Evolutionary conservation across 2,113 vertebrate species (phyloP).

Genomic region (Tachysurus vachellii): DNA sequence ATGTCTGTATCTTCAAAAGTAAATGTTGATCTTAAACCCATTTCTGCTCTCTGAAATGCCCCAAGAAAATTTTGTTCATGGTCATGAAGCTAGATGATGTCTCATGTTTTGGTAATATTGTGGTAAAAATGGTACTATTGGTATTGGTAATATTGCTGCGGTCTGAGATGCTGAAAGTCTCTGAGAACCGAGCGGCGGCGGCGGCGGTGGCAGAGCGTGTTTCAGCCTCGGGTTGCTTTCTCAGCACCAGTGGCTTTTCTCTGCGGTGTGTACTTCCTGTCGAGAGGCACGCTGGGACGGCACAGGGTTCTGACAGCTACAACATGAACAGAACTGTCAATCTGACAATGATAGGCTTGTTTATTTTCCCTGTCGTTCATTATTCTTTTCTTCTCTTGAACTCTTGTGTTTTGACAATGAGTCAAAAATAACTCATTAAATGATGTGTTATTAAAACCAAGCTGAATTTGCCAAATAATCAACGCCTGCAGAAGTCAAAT

Average conservation of each 20-base stretch:
- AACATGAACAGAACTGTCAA: conserved; percentile 29
- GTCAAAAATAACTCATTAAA: background rate
- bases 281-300: conserved; percentile 26
- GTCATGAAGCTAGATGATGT: background rate
- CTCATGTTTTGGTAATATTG: background rate
- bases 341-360: conserved; percentile 46
- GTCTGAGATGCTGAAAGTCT: conserved; percentile 17
- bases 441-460: background rate
- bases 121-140: no score
- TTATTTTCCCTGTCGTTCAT: conserved; percentile 27
- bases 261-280: conserved; percentile 37
- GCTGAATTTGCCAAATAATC: background rate
- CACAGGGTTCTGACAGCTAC: conserved; percentile 25
- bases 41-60: no score
- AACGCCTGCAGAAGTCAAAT: background rate
- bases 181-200: background rate
- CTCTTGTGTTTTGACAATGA: conserved; percentile 4
- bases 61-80: background rate
- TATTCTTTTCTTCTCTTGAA: background rate
- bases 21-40: no score
- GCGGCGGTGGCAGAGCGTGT: background rate
- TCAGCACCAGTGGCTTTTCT: conserved; percentile 22
- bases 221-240: conserved; percentile 26
- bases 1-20: no score
- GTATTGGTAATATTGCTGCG: conserved; percentile 14